phyloP scores from a whole-genome alignment of 2,888 invertebrate species.

The Tetramorium bicarinatum region DNA sequence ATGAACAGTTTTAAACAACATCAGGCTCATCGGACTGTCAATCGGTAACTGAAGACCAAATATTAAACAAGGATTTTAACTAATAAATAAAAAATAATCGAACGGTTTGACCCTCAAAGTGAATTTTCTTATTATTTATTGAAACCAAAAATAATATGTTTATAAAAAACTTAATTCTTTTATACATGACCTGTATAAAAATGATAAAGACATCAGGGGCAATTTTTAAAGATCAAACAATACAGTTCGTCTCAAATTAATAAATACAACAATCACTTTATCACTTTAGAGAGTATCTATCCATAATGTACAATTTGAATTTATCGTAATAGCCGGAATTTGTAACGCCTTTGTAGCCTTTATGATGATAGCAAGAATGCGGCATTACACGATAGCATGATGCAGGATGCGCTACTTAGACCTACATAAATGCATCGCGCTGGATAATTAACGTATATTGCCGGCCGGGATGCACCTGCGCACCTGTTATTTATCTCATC shows the following conservation, averaged over 20 bases:
- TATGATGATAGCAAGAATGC: conserved; percentile 26
- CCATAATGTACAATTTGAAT: background rate
- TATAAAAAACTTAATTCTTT: background rate
- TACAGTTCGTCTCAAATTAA: background rate
- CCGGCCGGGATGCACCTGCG: conserved; percentile 64
- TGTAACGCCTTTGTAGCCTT: background rate
- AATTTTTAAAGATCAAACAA: background rate
- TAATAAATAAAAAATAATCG: too few relatives aligned
- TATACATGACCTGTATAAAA: background rate
- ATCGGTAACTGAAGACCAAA: too few relatives aligned
- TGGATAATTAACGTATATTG: conserved; percentile 62
- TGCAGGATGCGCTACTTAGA: conserved; percentile 62
- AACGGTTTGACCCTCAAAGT: too few relatives aligned
- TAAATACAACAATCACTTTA: background rate
- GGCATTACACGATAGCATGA: conserved; percentile 7
- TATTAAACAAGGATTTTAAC: too few relatives aligned
- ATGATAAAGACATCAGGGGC: background rate
- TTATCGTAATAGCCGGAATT: background rate
- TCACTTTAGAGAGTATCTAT: background rate
- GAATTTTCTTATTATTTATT: too few relatives aligned
- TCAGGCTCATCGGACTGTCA: too few relatives aligned
- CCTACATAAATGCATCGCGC: conserved; percentile 64
- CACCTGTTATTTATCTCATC: conserved; percentile 67
- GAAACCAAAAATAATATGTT: background rate
- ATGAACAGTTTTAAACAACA: too few relatives aligned